phyloP scores from a whole-genome alignment of 2,888 invertebrate species.

The Caenorhabditis panamensis region DNA sequence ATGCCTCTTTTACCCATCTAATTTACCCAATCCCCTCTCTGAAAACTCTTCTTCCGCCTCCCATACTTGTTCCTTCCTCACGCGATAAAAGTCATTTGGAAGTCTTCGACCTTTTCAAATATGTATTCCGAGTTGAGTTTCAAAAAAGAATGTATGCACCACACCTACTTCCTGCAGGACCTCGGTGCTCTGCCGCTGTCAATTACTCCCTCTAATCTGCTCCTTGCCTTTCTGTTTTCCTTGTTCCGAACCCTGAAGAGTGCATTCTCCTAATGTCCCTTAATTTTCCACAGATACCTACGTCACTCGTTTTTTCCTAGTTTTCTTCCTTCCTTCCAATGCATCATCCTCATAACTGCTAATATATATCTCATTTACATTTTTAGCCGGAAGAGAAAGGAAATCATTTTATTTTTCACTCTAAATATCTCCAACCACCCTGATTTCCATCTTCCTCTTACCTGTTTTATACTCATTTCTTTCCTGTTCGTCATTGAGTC shows the following conservation, averaged over 20 bases:
- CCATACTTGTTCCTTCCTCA: neutral
- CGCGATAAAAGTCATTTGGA: neutral
- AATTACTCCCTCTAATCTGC: conserved; percentile 10
- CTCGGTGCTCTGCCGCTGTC: neutral
- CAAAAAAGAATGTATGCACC: conserved; percentile 6
- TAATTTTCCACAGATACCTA: too few relatives aligned
- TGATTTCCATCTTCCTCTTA: neutral
- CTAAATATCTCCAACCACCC: neutral
- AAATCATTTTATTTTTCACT: neutral
- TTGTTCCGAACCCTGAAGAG: neutral
- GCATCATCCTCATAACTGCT: neutral
- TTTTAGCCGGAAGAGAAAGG: conserved; percentile 30
- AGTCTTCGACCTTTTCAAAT: conserved; percentile 15
- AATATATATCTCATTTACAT: conserved; percentile 25
- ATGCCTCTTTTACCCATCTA: neutral
- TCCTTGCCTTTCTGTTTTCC: neutral
- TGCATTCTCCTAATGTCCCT: neutral
- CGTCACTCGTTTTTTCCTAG: neutral
- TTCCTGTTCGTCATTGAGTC: conserved; percentile 17
- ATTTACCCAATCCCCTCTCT: neutral
- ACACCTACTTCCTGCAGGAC: conserved; percentile 1
- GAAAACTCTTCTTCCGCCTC: neutral
- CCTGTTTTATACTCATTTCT: neutral
- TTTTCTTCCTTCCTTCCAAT: neutral
- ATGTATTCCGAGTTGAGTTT: conserved; percentile 8